Percentiles rank a stretch among this genome's conserved stretches.
These are phyloP conservation scores for Lophura nycthemera DNA, from an alignment of 2,113 vertebrate species.

Conservation along the genomic window DNA sequence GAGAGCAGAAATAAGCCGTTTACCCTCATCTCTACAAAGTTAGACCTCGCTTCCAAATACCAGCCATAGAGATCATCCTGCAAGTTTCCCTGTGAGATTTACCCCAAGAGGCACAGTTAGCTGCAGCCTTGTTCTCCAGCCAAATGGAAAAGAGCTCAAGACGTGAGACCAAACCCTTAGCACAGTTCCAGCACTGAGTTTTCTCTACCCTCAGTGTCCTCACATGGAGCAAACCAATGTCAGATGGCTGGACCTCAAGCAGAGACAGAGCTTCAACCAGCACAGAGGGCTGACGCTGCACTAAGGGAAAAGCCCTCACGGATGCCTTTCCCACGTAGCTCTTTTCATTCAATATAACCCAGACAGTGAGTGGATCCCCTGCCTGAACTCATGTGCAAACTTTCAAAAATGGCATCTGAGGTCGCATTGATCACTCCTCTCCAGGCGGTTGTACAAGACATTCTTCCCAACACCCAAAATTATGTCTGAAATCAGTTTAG, in stretches of 20 bases:
- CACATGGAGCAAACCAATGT: neutral
- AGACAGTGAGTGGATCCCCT: neutral
- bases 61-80: neutral
- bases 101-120: neutral
- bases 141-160: neutral
- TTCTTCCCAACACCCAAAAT: constrained; percentile 62
- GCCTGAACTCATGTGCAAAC: neutral
- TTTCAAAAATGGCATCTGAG: neutral
- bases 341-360: neutral
- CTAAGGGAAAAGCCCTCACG: neutral
- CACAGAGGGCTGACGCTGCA: neutral
- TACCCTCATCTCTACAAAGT: constrained; percentile 13
- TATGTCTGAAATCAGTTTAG: constrained; percentile 76
- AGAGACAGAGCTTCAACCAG: too few relatives aligned
- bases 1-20: neutral
- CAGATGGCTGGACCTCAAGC: neutral
- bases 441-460: constrained; percentile 3
- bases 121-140: neutral
- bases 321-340: neutral
- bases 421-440: constrained; percentile 1
- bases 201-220: neutral
- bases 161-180: neutral
- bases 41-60: neutral
- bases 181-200: neutral
- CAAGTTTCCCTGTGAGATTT: neutral